Evolutionary conservation across 2,797 vertebrate genomes (phyloP).

Genomic region (Melanitta fusca): DNA sequence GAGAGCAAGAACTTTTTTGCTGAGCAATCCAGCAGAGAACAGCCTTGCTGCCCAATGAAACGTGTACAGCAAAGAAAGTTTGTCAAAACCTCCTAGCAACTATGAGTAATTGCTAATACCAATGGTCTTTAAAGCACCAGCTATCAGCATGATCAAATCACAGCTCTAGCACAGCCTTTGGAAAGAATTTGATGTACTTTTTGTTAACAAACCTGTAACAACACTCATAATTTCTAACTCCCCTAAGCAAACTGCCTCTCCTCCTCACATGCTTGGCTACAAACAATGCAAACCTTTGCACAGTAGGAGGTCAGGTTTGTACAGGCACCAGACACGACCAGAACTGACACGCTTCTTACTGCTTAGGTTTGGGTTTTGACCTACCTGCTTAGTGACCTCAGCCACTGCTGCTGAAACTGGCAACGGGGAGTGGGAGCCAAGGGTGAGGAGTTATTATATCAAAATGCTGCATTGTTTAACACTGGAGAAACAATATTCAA

Average conservation of each 20-base stretch:
- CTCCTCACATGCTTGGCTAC: background rate
- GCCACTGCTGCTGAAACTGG: background rate
- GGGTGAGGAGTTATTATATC: background rate
- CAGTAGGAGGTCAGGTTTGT: background rate
- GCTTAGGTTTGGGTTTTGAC: background rate
- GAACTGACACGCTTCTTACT: background rate
- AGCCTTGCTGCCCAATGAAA: background rate
- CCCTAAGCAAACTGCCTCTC: background rate
- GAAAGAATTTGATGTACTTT: conserved; percentile 11
- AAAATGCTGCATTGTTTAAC: background rate
- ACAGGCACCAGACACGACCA: background rate
- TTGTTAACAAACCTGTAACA: background rate
- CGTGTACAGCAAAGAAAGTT: background rate
- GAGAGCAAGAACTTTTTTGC: background rate
- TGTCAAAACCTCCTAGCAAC: background rate
- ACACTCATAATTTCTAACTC: background rate
- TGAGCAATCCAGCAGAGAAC: background rate
- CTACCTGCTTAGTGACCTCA: background rate
- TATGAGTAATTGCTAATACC: background rate
- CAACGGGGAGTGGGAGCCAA: background rate
- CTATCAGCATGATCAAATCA: background rate
- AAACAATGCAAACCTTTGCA: background rate
- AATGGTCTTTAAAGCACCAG: background rate
- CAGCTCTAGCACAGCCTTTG: background rate
- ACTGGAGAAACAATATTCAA: background rate